Evolutionary conservation across 2,888 invertebrate species (phyloP).

Genomic region (Lasioglossum malachurum): DNA sequence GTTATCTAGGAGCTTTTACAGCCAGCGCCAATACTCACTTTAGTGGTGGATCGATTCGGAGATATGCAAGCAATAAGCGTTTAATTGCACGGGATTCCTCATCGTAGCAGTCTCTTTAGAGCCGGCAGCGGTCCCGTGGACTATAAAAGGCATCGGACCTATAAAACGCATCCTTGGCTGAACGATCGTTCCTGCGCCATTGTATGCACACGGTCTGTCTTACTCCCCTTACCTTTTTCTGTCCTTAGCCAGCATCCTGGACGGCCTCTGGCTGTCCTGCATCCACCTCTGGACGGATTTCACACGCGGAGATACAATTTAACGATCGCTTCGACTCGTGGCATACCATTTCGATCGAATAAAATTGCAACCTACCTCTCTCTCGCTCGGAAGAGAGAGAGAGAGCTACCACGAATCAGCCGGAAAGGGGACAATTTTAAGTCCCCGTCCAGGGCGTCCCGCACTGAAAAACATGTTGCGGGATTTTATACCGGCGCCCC

Average conservation of each 20-base stretch:
- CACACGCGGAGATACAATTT: conserved; percentile 64
- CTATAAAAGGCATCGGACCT: conserved; percentile 85
- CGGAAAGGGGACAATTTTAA: conserved; percentile 1
- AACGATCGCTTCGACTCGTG: conserved; percentile 56
- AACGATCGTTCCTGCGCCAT: conserved; percentile 80
- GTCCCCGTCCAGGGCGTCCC: background rate
- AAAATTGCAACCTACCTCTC: conserved; percentile 47
- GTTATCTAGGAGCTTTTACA: conserved; percentile 83
- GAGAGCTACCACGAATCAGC: background rate
- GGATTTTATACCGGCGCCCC: conserved; percentile 7
- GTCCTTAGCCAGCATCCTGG: conserved; percentile 19
- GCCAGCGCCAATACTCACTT: conserved; percentile 83
- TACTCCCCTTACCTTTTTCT: conserved; percentile 39
- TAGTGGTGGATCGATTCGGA: conserved; percentile 84
- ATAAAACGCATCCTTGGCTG: conserved; percentile 85
- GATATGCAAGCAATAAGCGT: conserved; percentile 85
- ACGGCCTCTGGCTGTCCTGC: background rate
- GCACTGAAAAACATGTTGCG: background rate
- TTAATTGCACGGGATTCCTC: conserved; percentile 85
- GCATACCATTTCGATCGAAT: conserved; percentile 48
- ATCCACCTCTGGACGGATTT: conserved; percentile 30
- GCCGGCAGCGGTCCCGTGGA: conserved; percentile 78
- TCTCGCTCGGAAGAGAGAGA: background rate
- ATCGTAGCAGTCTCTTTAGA: conserved; percentile 81
- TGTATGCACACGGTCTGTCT: conserved; percentile 76